Evolutionary conservation across 2,797 vertebrate species (phyloP), one percentile per base, ranked within the genome.

Genomic region (Clamator glandarius): DNA sequence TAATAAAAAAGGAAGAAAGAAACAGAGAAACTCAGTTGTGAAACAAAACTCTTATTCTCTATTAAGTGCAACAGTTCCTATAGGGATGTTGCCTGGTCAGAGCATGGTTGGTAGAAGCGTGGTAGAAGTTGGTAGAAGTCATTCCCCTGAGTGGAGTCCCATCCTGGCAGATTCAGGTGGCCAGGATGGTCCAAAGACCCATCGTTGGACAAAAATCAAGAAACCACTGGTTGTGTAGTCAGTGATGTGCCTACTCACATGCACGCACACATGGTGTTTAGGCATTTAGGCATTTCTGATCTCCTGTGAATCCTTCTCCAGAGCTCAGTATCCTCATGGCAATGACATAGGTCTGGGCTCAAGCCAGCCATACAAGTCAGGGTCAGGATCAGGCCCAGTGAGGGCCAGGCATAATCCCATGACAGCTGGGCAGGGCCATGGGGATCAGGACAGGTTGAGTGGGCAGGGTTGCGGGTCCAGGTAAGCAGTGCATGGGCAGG

Each of bases 61-160:
- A 2, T 17, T 2, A 24, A 29, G 20, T 5, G 23, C 58, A 28
- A 3, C 7, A 24, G 0, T 55, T 87, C 31, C 54, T 26, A 41
- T 12, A 8, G 62, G 11, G 33, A 21, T 2, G 11, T 5, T 54
- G 35, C 2, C 36, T 11, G 25, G 35, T 7, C 4, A 19, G 2
- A 48, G 26, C n/a, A 11, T 17, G 15, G 36, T 1, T 15, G 15
- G 44, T 17, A n/a, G n/a, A n/a, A n/a, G n/a, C n/a, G n/a, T n/a
- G n/a, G n/a, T n/a, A 39, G 39, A 39, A 39, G 39, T 39, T 12
- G 39, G 12, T 16, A 44, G 20, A 23, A 52, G 28, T 11, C 35
- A 35, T 36, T 33, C 63, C 51, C 1, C 0, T 3, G 25, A 11
- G 18, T 20, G 36, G 6, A 68, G 28, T 26, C 3, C 2, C 31